A percentile compares a stretch with the other conserved stretches of the same genome.
These are phyloP conservation scores for Drosophila guanche DNA, from an alignment of 1,140 invertebrate genomes.

Conservation along the genomic window DNA sequence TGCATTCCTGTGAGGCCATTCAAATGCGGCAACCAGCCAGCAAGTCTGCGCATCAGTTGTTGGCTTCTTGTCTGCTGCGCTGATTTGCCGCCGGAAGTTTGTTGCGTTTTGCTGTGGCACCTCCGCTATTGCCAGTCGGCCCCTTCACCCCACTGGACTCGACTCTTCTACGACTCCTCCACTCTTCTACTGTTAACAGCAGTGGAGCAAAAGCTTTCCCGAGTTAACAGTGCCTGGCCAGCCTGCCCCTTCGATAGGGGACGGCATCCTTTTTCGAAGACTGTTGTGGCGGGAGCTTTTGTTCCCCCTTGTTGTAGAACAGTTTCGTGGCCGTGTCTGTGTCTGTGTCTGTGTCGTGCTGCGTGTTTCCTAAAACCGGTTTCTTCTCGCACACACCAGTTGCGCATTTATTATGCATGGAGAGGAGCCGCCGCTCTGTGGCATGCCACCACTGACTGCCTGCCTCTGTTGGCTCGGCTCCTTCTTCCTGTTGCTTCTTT, in stretches of 20 bases:
- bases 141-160: background rate
- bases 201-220: background rate
- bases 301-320: slow-evolving; percentile 63
- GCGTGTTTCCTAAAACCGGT: slow-evolving; percentile 68
- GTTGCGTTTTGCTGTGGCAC: slow-evolving; percentile 13
- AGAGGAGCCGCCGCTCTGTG: slow-evolving; percentile 25
- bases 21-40: slow-evolving; percentile 46
- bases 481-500: slow-evolving; percentile 59
- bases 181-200: slow-evolving; percentile 26
- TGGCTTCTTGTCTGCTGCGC: slow-evolving; percentile 62
- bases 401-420: slow-evolving; percentile 83
- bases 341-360: too few species aligned
- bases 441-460: slow-evolving; percentile 27
- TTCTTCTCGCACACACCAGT: slow-evolving; percentile 74
- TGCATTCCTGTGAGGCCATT: slow-evolving; percentile 73
- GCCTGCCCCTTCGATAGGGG: slow-evolving; percentile 3
- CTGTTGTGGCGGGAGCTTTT: slow-evolving; percentile 30
- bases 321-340: slow-evolving; percentile 41
- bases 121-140: slow-evolving; percentile 7
- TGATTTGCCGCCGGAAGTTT: slow-evolving; percentile 79
- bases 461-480: too few species aligned
- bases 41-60: slow-evolving; percentile 65
- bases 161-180: slow-evolving; percentile 30
- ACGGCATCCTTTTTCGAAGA: slow-evolving; percentile 44
- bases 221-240: background rate